Conservation (phyloP, 2,888 invertebrate genomes). For the Chrysina gloriosa region DNA sequence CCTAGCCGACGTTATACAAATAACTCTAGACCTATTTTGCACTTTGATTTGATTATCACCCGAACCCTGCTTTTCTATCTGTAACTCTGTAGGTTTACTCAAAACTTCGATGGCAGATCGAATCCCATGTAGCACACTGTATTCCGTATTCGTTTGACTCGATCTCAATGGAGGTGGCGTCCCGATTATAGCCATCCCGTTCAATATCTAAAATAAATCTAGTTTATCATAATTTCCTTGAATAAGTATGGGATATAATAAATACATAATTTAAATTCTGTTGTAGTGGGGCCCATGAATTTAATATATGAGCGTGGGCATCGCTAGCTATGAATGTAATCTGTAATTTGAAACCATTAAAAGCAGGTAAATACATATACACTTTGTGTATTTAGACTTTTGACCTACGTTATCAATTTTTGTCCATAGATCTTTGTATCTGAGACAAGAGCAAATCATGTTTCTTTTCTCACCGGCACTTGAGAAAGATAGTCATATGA, state of each 20-base stretch:
- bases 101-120: slow-evolving; percentile 88
- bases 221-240: background rate
- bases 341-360: slow-evolving; percentile 68
- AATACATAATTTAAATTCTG: slow-evolving; percentile 89
- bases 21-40: slow-evolving; percentile 79
- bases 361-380: no score
- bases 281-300: slow-evolving; percentile 84
- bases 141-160: slow-evolving; percentile 72
- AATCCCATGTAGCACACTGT: slow-evolving; percentile 84
- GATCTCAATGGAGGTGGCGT: slow-evolving; percentile 72
- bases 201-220: slow-evolving; percentile 73
- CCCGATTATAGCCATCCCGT: slow-evolving; percentile 85
- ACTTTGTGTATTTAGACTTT: no score
- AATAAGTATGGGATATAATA: slow-evolving; percentile 47
- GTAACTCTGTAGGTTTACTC: slow-evolving; percentile 83
- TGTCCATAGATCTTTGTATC: no score
- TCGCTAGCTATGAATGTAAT: slow-evolving; percentile 90
- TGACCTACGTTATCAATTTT: no score
- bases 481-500: no score
- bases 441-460: no score
- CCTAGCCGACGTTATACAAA: slow-evolving; percentile 90
- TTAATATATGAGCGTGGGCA: slow-evolving; percentile 84
- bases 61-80: slow-evolving; percentile 69
- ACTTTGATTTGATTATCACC: slow-evolving; percentile 63
- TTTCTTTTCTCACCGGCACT: no score